Conservation (phyloP, 2,797 vertebrate species). For the Psittacula derbiana region DNA sequence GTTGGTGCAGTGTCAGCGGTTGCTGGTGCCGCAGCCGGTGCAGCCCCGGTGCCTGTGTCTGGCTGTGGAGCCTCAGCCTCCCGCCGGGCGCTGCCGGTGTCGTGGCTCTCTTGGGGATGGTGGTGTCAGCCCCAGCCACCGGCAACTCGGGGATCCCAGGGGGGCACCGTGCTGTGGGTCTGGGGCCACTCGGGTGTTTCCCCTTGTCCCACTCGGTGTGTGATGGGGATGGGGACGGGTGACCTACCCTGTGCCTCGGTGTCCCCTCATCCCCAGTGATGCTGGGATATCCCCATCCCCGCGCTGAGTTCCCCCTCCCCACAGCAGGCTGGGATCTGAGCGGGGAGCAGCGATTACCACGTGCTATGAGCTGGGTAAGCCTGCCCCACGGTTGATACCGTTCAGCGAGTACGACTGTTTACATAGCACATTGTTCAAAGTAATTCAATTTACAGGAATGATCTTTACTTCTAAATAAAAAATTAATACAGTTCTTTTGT, state of each 20-base stretch:
- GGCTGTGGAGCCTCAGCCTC: neutral
- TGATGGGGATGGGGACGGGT: neutral
- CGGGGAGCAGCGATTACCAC: neutral
- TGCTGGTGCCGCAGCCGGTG: neutral
- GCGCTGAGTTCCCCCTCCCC: neutral
- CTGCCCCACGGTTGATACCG: slow-evolving; percentile 11
- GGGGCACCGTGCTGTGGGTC: accelerated
- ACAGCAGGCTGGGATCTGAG: neutral
- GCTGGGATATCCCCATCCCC: accelerated
- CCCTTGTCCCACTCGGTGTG: neutral
- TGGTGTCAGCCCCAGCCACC: accelerated
- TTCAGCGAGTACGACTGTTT: slow-evolving; percentile 41
- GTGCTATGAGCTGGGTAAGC: neutral
- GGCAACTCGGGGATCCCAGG: accelerated
- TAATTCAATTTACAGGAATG: slow-evolving; percentile 67
- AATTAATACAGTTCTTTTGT: slow-evolving; percentile 68
- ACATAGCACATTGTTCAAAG: slow-evolving; percentile 66
- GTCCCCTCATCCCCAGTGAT: neutral
- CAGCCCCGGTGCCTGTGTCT: accelerated
- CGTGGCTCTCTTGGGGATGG: neutral
- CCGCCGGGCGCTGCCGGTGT: accelerated
- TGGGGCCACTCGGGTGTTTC: neutral
- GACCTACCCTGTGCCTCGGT: neutral
- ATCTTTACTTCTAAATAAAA: slow-evolving; percentile 69
- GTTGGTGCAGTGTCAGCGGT: accelerated